Evolutionary conservation across 2,113 vertebrate species (phyloP), one percentile per base, ranked within the genome.

Genomic region (Athene noctua): DNA sequence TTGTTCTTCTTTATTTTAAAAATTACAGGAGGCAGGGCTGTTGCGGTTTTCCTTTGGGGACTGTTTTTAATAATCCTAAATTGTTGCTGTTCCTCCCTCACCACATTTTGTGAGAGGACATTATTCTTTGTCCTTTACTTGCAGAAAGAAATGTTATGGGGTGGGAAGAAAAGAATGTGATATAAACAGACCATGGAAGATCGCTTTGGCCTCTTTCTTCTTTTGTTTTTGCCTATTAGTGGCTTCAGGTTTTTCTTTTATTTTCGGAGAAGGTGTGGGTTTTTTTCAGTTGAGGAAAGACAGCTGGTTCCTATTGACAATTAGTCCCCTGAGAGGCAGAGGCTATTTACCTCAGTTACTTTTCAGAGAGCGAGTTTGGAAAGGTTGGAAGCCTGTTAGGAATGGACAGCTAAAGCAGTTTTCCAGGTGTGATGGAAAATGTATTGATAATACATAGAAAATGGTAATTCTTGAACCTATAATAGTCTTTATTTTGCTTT

Each of bases 381-480:
- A 32, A 26, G 19, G 21, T 42, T 32, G 6, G 18, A 49, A 17
- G 10, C 5, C 2, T 86, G 0, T 18, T 8, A 9, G 16, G 29
- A 52, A 18, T 5, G 25, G 6, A 4, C 0, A 5, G 26, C 15
- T 12, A 5, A 65, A 21, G 25, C 2, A 51, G 13, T 0, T 62
- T 78, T 84, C 3, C 0, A 3, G 10, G 2, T 0, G 0, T 32
- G 40, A 57, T 36, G 10, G 9, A 13, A 59, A 44, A 77, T 15
- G 0, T 23, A 14, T 15, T 20, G 1, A 1, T 23, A 21, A 8
- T 0, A 0, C 0, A 0, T 40, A 1, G 3, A 21, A 62, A 85
- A 36, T 3, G 1, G 0, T 71, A 17, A 17, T 30, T 81, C 5
- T 86, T 55, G 0, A 29, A 5, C 0, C 85, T 52, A 8, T 0